Base-by-base conservation (phyloP, 2,113 vertebrate species). In the Cinclus mexicanus region DNA sequence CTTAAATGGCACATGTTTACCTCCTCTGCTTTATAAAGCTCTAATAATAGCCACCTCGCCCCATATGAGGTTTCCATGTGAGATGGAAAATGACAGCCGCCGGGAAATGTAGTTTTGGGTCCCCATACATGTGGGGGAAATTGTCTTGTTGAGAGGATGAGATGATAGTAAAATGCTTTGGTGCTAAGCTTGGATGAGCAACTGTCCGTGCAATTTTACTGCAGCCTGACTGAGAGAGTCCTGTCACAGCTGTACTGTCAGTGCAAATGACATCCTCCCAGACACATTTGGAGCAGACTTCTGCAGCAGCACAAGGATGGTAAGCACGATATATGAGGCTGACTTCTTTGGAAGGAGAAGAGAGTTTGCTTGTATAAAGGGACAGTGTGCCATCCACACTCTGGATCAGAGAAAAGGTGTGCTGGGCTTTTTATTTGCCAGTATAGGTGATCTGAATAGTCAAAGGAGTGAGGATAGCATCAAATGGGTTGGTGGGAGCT, bases 381-480 rank as follows among this genome's bases (percentile, higher is more conserved):
- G 20, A 20, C 0, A 0, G 11, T 57, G 29, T 64, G 23, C 9
- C 21, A 83, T 5, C 20, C 37, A 50, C 23, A 10, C 4, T 61
- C 26, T 47, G 44, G 29, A 35, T 72, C 21, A 83, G 23, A 47
- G 29, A 72, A 83, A 80, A 83, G n/a, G 6, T 2, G 6, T 2
- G 0, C 11, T 52, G 33, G 18, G 10, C 8, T 7, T 72, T 80
- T 76, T 69, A 28, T 83, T 87, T 77, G 67, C n/a, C 52, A n/a
- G 10, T 44, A 17, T 9, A 60, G 11, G 8, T 77, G 49, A 87
- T 10, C 19, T 56, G 14, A 29, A 52, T 7, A 31, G 41, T 7
- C 20, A 60, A 72, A 83, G 19, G n/a, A 83, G 3, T 24, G 22
- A 82, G 26, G 31, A 68, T 23, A 33, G 22, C 10, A 70, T 26